These are phyloP conservation scores for Rhamphomyia laevipes DNA, from an alignment of 2,888 invertebrate genomes.

Conservation along the genomic window DNA sequence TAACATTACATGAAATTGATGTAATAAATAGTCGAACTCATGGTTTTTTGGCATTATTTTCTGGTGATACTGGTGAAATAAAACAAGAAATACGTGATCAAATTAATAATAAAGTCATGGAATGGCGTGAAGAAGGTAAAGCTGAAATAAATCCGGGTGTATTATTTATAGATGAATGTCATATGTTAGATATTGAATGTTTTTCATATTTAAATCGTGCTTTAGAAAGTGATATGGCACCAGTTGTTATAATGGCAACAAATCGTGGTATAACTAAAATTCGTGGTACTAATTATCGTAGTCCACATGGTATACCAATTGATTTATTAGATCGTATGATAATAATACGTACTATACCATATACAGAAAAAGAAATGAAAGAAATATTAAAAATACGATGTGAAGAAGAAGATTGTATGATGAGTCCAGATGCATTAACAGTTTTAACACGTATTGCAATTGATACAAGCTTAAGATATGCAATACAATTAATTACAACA, in stretches of 20 bases:
- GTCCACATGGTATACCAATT: conserved; percentile 95
- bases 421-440: conserved; percentile 79
- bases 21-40: conserved; percentile 98
- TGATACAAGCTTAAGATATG: conserved; percentile 89
- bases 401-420: conserved; percentile 96
- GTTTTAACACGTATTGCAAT: conserved; percentile 86
- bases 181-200: conserved; percentile 98
- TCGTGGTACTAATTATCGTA: conserved; percentile 83
- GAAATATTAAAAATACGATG: conserved; percentile 91
- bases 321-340: conserved; percentile 93
- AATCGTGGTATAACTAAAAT: conserved; percentile 92
- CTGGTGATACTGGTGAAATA: conserved; percentile 98
- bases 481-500: conserved; percentile 94
- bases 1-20: conserved; percentile 97
- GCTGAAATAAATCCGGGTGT: conserved; percentile 98
- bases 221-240: conserved; percentile 92
- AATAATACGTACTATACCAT: conserved; percentile 83
- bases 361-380: conserved; percentile 75
- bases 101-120: conserved; percentile 92
- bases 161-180: conserved; percentile 92
- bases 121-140: conserved; percentile 99
- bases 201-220: conserved; percentile 97
- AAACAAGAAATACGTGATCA: conserved; percentile 96
- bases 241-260: conserved; percentile 97
- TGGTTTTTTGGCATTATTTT: conserved; percentile 93